A percentile compares a stretch with the other conserved stretches of the same genome.
Conservation (phyloP, 1,140 invertebrate species). For the Trinorchestia longiramus region DNA sequence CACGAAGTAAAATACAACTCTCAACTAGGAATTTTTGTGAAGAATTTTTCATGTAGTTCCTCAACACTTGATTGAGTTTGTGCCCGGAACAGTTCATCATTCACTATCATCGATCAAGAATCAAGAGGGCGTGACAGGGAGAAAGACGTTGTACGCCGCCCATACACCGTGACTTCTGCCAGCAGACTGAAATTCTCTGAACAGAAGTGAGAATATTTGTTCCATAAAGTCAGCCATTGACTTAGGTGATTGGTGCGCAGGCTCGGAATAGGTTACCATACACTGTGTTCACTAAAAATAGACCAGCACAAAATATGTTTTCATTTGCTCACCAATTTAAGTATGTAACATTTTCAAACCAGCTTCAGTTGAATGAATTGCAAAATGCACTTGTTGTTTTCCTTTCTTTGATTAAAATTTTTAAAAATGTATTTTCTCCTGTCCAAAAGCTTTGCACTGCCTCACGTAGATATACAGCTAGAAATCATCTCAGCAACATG, state of each 20-base stretch:
- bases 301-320: background rate
- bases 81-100: background rate
- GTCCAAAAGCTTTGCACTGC: background rate
- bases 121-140: background rate
- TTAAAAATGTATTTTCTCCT: background rate
- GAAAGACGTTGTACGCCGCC: background rate
- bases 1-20: background rate
- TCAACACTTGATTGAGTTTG: background rate
- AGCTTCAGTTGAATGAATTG: background rate
- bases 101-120: background rate
- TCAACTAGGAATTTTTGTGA: background rate
- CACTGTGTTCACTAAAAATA: background rate
- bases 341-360: background rate
- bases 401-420: background rate
- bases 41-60: background rate
- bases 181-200: background rate
- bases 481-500: background rate
- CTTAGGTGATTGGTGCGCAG: constrained; percentile 11
- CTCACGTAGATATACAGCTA: background rate
- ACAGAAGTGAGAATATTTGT: background rate
- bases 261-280: background rate
- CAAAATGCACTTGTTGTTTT: background rate
- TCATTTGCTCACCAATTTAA: background rate
- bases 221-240: constrained; percentile 20
- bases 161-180: background rate